Percentiles rank a stretch among this genome's conserved stretches.
These are phyloP conservation scores for Drosophila multiciliata DNA, from an alignment of 2,888 invertebrate genomes.

Conservation along the genomic window DNA sequence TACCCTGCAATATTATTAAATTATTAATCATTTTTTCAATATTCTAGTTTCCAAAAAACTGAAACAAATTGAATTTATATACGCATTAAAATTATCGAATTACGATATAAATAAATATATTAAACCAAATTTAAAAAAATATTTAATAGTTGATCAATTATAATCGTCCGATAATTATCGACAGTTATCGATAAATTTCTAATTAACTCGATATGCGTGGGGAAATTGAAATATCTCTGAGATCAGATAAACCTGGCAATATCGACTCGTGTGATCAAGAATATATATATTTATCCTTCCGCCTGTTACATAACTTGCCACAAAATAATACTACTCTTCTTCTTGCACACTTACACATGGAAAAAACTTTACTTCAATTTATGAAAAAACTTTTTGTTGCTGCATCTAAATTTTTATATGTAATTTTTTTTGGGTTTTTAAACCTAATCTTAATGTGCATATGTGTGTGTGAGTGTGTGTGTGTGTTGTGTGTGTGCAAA, in stretches of 20 bases:
- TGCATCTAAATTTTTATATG: not conserved
- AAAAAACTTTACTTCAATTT: slow-evolving; percentile 49
- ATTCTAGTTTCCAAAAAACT: not conserved
- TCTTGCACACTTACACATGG: not conserved
- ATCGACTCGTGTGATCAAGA: not conserved
- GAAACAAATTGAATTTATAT: not conserved
- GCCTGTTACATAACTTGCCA: not conserved
- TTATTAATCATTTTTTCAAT: not conserved
- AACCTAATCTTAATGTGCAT: not conserved
- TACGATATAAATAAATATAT: not conserved
- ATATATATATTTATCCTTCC: not conserved
- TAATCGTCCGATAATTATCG: not conserved
- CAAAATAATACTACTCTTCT: not conserved
- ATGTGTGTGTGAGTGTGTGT: not conserved
- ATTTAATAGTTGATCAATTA: not conserved
- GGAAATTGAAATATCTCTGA: not conserved
- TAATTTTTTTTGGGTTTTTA: not conserved
- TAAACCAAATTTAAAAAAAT: not conserved
- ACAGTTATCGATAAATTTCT: not conserved
- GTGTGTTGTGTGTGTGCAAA: slow-evolving; percentile 6
- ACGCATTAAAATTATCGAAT: not conserved
- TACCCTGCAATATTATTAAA: not conserved
- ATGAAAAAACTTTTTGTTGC: slow-evolving; percentile 43
- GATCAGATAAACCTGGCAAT: not conserved
- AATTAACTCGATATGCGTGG: not conserved